Conservation (phyloP, 2,888 invertebrate genomes). For the Lepeophtheirus nordmannii region DNA sequence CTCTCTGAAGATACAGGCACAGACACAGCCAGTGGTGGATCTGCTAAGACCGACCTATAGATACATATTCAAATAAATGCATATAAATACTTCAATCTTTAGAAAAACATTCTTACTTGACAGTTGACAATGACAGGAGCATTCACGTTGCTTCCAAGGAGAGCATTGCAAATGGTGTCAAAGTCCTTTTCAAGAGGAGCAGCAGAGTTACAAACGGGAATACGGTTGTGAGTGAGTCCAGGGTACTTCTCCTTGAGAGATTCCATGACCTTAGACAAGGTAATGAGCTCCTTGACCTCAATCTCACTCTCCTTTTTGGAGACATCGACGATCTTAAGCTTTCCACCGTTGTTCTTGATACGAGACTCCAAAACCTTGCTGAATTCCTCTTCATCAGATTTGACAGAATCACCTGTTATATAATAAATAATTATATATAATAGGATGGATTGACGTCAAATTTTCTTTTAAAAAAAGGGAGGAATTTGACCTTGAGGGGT, state of each 20-base stretch:
- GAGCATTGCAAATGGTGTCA: constrained; percentile 24
- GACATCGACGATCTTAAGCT: constrained; percentile 23
- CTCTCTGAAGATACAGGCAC: constrained; percentile 24
- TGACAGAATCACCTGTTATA: constrained; percentile 7
- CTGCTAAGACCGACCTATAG: constrained; percentile 20
- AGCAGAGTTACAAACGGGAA: constrained; percentile 25
- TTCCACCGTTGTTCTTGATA: constrained; percentile 17
- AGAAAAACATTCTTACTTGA: constrained; percentile 4
- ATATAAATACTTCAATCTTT: not conserved
- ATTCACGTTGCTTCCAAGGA: constrained; percentile 22
- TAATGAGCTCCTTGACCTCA: constrained; percentile 20
- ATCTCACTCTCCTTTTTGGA: constrained; percentile 22
- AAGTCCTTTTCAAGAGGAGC: constrained; percentile 22
- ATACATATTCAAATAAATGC: not conserved
- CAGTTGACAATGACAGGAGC: constrained; percentile 24
- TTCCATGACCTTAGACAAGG: constrained; percentile 20
- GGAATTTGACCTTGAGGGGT: no score
- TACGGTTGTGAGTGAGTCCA: constrained; percentile 21
- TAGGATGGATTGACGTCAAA: not conserved
- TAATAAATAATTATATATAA: not conserved
- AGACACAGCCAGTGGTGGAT: constrained; percentile 25
- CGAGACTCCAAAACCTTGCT: constrained; percentile 17
- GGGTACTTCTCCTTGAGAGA: constrained; percentile 21
- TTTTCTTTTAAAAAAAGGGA: no score
- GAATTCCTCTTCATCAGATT: constrained; percentile 24